A percentile compares a stretch with the other conserved stretches of the same genome.
Evolutionary conservation across 2,113 vertebrate species (phyloP).

Genomic region (Pachycephala philippinensis): DNA sequence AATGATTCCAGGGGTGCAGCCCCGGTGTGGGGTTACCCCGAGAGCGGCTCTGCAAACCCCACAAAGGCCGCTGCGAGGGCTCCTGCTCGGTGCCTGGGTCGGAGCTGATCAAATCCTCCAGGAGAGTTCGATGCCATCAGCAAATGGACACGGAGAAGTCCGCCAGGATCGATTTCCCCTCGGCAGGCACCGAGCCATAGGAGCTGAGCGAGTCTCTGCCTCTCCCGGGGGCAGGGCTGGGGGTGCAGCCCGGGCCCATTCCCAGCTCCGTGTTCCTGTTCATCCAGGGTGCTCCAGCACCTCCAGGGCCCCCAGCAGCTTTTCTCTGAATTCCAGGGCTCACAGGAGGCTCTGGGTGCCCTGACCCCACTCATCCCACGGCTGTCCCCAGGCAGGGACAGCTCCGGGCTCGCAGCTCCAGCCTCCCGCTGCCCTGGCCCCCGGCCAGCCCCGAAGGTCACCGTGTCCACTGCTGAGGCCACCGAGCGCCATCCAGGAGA

Average conservation of each 20-base stretch:
- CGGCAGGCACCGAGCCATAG: neutral
- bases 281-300: neutral
- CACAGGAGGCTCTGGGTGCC: neutral
- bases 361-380: accelerated
- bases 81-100: neutral
- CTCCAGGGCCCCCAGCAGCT: neutral
- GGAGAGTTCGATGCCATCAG: neutral
- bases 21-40: accelerated
- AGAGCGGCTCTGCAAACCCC: neutral
- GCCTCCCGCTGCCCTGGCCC: neutral
- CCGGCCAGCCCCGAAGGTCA: neutral
- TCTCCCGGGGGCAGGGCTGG: neutral
- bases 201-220: neutral
- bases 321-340: neutral
- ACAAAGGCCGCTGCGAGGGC: neutral
- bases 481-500: neutral
- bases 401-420: accelerated
- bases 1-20: accelerated
- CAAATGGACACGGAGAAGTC: slow-evolving; percentile 20
- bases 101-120: neutral
- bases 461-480: neutral
- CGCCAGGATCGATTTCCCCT: slow-evolving; percentile 31
- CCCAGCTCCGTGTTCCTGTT: accelerated
- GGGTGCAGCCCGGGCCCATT: accelerated
- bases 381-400: neutral